Evolutionary conservation across 2,113 vertebrate species (phyloP).

Genomic region (Muntiacus muntjak): DNA sequence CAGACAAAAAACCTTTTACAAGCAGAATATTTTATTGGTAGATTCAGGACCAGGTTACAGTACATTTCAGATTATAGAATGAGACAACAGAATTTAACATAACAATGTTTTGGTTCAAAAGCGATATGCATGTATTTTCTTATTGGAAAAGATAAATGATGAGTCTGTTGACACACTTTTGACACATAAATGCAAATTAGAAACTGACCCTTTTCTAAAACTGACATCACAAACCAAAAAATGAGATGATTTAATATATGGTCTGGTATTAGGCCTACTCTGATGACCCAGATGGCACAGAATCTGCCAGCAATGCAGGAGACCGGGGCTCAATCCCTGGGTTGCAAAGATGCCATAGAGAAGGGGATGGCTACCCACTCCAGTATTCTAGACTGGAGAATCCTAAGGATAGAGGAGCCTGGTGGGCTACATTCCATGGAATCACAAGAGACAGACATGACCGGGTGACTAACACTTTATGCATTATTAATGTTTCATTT

Average conservation of each 20-base stretch:
- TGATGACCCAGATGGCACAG: not conserved
- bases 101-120: not conserved
- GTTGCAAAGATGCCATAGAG: not conserved
- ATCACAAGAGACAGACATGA: not conserved
- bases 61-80: not conserved
- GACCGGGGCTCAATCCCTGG: rapidly evolving
- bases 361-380: not conserved
- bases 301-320: not conserved
- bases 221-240: not conserved
- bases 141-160: not conserved
- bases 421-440: not conserved
- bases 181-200: not conserved
- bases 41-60: not conserved
- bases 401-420: not conserved
- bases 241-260: not conserved
- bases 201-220: not conserved
- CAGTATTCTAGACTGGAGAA: not conserved
- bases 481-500: not conserved
- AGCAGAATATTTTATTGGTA: not conserved
- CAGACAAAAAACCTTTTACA: not conserved
- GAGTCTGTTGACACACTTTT: not conserved
- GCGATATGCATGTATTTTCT: not conserved
- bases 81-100: not conserved
- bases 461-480: not conserved
- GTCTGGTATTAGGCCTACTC: not conserved